Conservation (phyloP, 2,797 vertebrate species). For the Fringilla coelebs region DNA sequence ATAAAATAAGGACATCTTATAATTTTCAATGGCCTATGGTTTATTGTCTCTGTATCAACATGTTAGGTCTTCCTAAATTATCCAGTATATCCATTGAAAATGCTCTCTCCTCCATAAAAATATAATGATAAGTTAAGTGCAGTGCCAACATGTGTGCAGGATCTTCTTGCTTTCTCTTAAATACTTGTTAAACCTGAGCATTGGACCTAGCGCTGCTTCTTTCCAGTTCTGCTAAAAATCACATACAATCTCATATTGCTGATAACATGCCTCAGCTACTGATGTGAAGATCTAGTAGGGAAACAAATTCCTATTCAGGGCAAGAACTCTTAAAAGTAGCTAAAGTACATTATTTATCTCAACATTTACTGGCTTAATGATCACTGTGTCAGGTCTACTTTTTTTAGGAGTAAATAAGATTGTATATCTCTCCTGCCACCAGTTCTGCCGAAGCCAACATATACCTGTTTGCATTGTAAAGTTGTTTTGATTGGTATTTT, state of each 20-base stretch:
- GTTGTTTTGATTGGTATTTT: not conserved
- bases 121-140: not conserved
- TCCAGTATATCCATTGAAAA: not conserved
- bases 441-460: not conserved
- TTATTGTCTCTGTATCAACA: not conserved
- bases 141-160: not conserved
- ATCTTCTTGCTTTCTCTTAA: not conserved
- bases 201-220: not conserved
- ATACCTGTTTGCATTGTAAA: not conserved
- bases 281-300: not conserved
- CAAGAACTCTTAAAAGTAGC: not conserved
- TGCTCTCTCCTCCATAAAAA: not conserved
- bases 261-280: not conserved
- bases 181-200: not conserved
- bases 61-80: not conserved
- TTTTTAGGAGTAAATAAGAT: not conserved
- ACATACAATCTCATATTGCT: not conserved
- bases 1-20: not conserved
- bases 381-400: not conserved
- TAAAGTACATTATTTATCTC: not conserved
- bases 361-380: not conserved
- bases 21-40: not conserved
- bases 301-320: not conserved
- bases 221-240: not conserved
- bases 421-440: not conserved